Evolutionary conservation across 35 echinoderm and acorn worm species (phyloP).

Genomic region (Amphiura filiformis): DNA sequence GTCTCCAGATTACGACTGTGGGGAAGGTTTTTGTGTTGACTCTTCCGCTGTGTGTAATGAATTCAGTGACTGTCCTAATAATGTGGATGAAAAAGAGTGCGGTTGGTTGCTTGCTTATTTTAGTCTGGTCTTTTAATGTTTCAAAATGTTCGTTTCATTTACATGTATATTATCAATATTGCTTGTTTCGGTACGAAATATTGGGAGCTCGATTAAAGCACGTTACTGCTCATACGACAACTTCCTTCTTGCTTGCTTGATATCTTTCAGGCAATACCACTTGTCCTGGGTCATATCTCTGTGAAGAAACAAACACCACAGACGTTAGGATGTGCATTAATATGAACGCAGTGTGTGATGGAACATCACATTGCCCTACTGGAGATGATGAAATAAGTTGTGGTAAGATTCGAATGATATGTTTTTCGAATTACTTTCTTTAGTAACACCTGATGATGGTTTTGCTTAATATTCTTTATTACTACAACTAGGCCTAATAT

Average conservation of each 20-base stretch:
- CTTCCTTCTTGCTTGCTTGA: too few species aligned
- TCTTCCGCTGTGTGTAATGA: not conserved
- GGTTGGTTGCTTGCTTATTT: not conserved
- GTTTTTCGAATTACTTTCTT: too few species aligned
- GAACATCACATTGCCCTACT: not conserved
- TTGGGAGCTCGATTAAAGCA: too few species aligned
- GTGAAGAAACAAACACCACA: not conserved
- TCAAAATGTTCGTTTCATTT: too few species aligned
- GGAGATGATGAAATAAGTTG: not conserved
- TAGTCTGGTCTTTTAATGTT: too few species aligned
- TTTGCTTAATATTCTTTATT: too few species aligned
- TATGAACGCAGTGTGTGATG: not conserved
- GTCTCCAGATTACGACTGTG: not conserved
- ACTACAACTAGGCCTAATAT: too few species aligned
- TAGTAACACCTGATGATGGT: too few species aligned
- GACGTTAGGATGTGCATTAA: not conserved
- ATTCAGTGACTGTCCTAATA: not conserved
- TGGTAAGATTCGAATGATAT: too few species aligned
- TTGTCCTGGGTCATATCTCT: not conserved
- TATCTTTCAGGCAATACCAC: not conserved
- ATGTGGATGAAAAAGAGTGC: not conserved
- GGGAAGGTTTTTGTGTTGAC: not conserved
- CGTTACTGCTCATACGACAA: too few species aligned
- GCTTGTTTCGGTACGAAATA: too few species aligned
- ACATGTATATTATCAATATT: too few species aligned